phyloP scores from a whole-genome alignment of 2,888 invertebrate genomes.

The Metalampra italica region DNA sequence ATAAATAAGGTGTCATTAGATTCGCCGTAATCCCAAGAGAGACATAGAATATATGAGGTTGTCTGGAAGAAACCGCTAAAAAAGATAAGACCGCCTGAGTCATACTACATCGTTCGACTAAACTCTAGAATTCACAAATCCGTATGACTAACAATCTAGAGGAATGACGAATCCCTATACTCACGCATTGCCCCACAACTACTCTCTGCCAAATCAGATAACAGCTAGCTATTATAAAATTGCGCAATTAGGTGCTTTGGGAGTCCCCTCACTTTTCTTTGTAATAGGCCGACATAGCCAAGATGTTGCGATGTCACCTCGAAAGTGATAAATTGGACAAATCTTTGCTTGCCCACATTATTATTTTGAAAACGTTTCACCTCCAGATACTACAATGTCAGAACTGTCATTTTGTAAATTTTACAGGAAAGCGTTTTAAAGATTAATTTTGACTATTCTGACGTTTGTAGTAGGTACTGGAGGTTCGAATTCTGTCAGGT shows the following conservation, averaged over 20 bases:
- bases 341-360: constrained; percentile 6
- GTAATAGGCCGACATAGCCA: constrained; percentile 16
- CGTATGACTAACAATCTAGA: not conserved
- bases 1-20: too few relatives aligned
- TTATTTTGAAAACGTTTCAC: not conserved
- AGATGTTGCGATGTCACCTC: constrained; percentile 9
- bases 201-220: constrained; percentile 20
- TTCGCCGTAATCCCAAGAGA: too few relatives aligned
- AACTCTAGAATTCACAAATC: not conserved
- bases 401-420: too few relatives aligned
- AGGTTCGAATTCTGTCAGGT: too few relatives aligned
- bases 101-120: not conserved
- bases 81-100: too few relatives aligned
- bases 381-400: too few relatives aligned
- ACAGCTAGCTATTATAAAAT: constrained; percentile 17
- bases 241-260: constrained; percentile 14
- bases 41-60: too few relatives aligned
- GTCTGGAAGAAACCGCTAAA: too few relatives aligned
- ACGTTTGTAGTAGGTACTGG: too few relatives aligned
- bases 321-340: constrained; percentile 9
- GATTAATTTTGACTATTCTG: too few relatives aligned
- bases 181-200: constrained; percentile 3
- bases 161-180: not conserved
- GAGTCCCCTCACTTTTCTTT: constrained; percentile 8
- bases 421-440: too few relatives aligned